phyloP scores from a whole-genome alignment of 2,888 invertebrate species.

The Conchocele bisecta region DNA sequence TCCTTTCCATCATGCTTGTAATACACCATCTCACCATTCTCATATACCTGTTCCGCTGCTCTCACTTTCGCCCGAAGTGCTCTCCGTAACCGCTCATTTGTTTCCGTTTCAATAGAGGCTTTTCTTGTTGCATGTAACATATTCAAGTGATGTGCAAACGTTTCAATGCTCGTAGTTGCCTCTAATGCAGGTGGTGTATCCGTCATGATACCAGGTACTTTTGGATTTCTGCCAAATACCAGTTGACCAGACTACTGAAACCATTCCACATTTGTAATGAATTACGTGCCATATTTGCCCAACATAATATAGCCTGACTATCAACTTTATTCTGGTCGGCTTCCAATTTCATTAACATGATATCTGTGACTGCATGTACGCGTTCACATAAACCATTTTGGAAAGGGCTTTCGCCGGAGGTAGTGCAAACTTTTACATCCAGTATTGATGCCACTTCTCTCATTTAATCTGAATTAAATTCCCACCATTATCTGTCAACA shows the following conservation, averaged over 20 bases:
- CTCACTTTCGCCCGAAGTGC: slow-evolving; percentile 53
- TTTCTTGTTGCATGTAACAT: slow-evolving; percentile 32
- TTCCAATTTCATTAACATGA: slow-evolving; percentile 33
- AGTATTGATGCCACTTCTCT: slow-evolving; percentile 29
- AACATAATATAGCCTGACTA: slow-evolving; percentile 2
- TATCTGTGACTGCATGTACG: slow-evolving; percentile 14
- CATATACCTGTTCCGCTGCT: slow-evolving; percentile 55
- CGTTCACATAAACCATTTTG: slow-evolving; percentile 5
- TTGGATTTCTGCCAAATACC: slow-evolving; percentile 47
- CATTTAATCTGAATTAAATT: slow-evolving; percentile 3
- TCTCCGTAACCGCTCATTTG: slow-evolving; percentile 53
- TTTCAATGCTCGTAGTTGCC: slow-evolving; percentile 38
- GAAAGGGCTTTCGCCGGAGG: too few species aligned
- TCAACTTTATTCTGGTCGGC: slow-evolving; percentile 12
- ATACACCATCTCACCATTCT: slow-evolving; percentile 56
- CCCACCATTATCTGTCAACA: too few species aligned
- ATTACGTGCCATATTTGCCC: slow-evolving; percentile 34
- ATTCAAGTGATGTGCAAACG: slow-evolving; percentile 40
- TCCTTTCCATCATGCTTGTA: slow-evolving; percentile 57
- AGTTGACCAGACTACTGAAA: slow-evolving; percentile 36
- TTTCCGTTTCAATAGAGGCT: slow-evolving; percentile 54
- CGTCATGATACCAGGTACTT: slow-evolving; percentile 32
- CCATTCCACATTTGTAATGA: slow-evolving; percentile 50
- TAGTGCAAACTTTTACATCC: not conserved
- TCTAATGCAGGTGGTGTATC: slow-evolving; percentile 37